phyloP scores from a whole-genome alignment of 2,113 vertebrate genomes.

The Erpornis zantholeuca region DNA sequence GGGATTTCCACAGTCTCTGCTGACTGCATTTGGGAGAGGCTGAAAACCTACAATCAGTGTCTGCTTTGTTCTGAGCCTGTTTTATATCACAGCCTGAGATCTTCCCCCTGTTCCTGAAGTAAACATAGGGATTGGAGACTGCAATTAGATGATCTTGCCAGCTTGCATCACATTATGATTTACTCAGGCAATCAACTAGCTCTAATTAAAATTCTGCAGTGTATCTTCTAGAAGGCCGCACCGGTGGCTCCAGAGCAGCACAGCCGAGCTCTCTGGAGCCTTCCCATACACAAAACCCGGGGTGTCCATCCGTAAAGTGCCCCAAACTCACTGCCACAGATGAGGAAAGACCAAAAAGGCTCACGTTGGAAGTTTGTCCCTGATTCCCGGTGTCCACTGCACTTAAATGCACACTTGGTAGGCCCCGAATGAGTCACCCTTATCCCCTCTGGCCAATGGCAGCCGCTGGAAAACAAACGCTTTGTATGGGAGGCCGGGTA shows the following conservation, averaged over 20 bases:
- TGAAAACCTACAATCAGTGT: background rate
- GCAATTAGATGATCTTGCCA: background rate
- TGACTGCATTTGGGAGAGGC: background rate
- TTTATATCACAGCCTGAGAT: background rate
- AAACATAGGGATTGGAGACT: background rate
- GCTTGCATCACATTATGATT: background rate
- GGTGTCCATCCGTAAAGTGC: background rate
- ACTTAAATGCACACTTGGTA: background rate
- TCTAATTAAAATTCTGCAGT: background rate
- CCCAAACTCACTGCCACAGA: background rate
- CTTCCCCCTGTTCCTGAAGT: background rate
- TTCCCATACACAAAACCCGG: background rate
- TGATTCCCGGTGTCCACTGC: background rate
- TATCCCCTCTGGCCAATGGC: background rate
- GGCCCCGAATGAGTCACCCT: background rate
- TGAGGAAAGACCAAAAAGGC: background rate
- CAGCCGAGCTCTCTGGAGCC: background rate
- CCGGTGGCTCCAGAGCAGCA: background rate
- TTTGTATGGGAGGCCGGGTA: background rate
- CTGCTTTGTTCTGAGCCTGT: background rate
- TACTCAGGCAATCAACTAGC: background rate
- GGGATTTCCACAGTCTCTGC: background rate
- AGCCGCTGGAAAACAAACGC: background rate
- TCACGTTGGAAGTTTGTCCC: background rate
- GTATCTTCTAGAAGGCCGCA: background rate